Base-by-base conservation (phyloP, 2,113 vertebrate species). In the Oryzias javanicus region DNA sequence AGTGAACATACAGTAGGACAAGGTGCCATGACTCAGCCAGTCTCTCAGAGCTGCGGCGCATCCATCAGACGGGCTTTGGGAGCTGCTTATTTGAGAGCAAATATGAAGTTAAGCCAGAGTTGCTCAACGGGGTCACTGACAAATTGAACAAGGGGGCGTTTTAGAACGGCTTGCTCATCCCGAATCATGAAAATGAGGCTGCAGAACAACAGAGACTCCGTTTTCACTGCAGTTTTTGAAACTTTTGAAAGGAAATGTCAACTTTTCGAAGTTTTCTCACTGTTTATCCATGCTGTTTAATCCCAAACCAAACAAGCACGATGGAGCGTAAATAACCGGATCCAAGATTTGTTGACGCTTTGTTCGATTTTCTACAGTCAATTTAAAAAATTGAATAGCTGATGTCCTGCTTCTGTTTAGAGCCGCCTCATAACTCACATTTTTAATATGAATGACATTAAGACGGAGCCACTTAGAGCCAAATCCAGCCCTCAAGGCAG, bases 331-430 rank as follows among this genome's bases (percentile, higher is more conserved):
- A n/a, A 44, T 52, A 68, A 81, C 66, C 74, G 80, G 64, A 73
- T 56, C 57, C 66, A 78, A 83, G 69, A 76, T 80, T n/a, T 79
- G 70, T 40, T 74, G 73, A 54, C 70, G 67, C 69, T 60, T 87
- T 64, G 81, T 86, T 83, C 82, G 87, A 81, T 83, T 56, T 72
- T 35, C 7, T 10, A 35, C 10, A 35, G 35, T 35, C 35, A 35
- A 12, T 35, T 35, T 35, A 12, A 35, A 22, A 35, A 35, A 35
- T 35, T 35, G 35, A 2, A 35, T 35, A 12, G 8, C 35, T 35
- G 35, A 35, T 35, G 35, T 35, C 35, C 35, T 12, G 35, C 35
- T 35, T 35, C 35, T 35, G 35, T 35, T 35, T 12, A 35, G 35
- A 35, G 35, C 35, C 8, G 35, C 35, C 10, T 35, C 35, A 35